Base-by-base conservation (phyloP, 2,888 invertebrate species). In the Spilarctia lutea region DNA sequence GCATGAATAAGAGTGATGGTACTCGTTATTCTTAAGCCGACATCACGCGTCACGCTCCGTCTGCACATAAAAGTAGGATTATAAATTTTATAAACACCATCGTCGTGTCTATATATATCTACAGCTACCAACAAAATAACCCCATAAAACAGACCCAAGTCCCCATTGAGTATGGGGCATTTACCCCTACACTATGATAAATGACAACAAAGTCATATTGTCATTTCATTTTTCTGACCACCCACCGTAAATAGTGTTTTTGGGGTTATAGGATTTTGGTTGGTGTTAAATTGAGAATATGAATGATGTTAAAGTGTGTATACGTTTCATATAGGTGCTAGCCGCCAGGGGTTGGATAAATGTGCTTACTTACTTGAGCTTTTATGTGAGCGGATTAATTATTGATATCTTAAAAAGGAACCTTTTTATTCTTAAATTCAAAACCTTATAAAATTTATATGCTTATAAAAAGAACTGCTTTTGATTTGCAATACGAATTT, bases 131-230 rank as follows among this genome's bases (percentile, higher is more conserved):
- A 65, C n/a, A 78, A 39, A 39, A 39, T 39, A 39, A 68, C 68
- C 73, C 72, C 68, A 80, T 77, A 80, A 79, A 80, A 84, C 74
- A 72, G 75, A 74, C 77, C 70, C 77, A 76, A 85, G 83, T 86
- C 85, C 85, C 84, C 81, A 74, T 79, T n/a, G n/a, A 83, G 83
- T 83, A 82, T 79, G 72, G 71, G 75, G 76, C 81, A 79, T 80
- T 79, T 81, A 75, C 81, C 72, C 75, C 76, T 66, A 20, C 69
- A 65, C 73, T 71, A 86, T 88, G 88, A 88, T 88, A 85, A 88
- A 88, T 88, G 87, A 84, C 81, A 84, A 83, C 85, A 84, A 83
- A 84, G 83, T 85, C 84, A 87, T 75, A 74, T 69, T 68, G 78
- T 78, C 76, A 70, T 77, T 83, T 86, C 85, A 86, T 86, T 86